Evolutionary conservation across 2,888 invertebrate genomes (phyloP).

Genomic region (Hoplodrina ambigua): DNA sequence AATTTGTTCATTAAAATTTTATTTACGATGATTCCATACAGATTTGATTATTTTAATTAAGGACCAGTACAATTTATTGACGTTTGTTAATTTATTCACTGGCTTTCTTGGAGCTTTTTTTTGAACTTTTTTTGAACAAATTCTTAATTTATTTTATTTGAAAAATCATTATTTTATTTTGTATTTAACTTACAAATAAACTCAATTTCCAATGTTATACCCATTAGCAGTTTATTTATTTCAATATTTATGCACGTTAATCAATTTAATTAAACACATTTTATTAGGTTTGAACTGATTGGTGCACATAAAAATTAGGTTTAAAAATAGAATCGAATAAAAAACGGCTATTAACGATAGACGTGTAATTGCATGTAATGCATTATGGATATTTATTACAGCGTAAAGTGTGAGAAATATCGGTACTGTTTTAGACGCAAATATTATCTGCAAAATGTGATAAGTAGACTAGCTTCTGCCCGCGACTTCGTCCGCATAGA

Average conservation of each 20-base stretch:
- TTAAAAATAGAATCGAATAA: slow-evolving; percentile 25
- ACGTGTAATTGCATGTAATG: slow-evolving; percentile 16
- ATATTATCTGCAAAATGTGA: neutral
- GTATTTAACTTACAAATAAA: neutral
- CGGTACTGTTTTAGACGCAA: neutral
- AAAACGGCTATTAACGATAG: slow-evolving; percentile 8
- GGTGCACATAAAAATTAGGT: slow-evolving; percentile 36
- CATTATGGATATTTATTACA: slow-evolving; percentile 1
- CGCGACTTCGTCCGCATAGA: neutral
- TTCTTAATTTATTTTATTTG: neutral
- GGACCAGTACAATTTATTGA: slow-evolving; percentile 22
- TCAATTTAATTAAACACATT: slow-evolving; percentile 18
- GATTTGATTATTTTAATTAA: slow-evolving; percentile 59
- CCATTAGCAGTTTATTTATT: slow-evolving; percentile 12
- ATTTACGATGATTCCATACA: slow-evolving; percentile 46
- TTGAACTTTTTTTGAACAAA: neutral
- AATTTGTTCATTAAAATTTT: slow-evolving; percentile 35
- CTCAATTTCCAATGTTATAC: neutral
- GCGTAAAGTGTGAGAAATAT: slow-evolving; percentile 11
- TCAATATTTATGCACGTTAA: slow-evolving; percentile 24
- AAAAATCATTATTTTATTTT: neutral
- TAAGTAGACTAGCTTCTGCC: neutral
- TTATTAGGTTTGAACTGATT: slow-evolving; percentile 18
- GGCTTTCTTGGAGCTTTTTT: neutral
- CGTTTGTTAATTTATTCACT: slow-evolving; percentile 29